Base-by-base conservation (phyloP, 2,113 vertebrate species). In the Tragelaphus scriptus region DNA sequence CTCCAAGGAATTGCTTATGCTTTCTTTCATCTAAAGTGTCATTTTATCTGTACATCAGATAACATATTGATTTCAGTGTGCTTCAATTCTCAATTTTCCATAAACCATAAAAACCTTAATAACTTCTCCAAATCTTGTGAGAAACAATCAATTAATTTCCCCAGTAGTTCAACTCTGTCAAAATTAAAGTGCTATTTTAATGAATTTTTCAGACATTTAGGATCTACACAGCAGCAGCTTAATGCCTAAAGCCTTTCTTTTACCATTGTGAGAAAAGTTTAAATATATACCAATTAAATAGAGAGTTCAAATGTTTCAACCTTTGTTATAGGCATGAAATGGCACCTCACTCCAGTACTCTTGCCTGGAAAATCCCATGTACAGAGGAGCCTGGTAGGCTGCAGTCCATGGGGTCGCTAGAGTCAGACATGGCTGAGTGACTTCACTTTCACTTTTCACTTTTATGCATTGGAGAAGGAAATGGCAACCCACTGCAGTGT, bases 121-220 rank as follows among this genome's bases (percentile, higher is more conserved):
- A 95, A 94, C 68, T 85, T 97, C 90, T 97, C 77, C 94, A 97
- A 96, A 98, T 93, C 5, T 89, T 0, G 82, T 84, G 80, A 98
- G 93, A 98, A 98, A 96, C 1, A 2, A 97, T 85, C 96, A 97
- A 98, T 92, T 96, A 97, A 93, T 97, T 96, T 97, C 84, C 92
- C 61, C 92, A 96, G 51, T 56, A 97, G 85, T 95, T 98, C 96
- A 87, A 12, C 40, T 95, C 97, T 97, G 96, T 98, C 96, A 98
- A 98, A 98, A 98, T 91, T 80, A 97, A 7, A 61, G 47, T 94
- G 90, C 96, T 98, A 96, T 98, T 98, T 98, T 98, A 98, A 98
- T 96, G 61, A 59, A 98, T 98, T 98, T 95, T 90, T 88, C 82
- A 98, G 98, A 98, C 56, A 97, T 98, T 98, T 98, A 88, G 80